A percentile compares a stretch with the other conserved stretches of the same genome.
phyloP scores from a whole-genome alignment of 2,888 invertebrate species.

The Tachina grossa region DNA sequence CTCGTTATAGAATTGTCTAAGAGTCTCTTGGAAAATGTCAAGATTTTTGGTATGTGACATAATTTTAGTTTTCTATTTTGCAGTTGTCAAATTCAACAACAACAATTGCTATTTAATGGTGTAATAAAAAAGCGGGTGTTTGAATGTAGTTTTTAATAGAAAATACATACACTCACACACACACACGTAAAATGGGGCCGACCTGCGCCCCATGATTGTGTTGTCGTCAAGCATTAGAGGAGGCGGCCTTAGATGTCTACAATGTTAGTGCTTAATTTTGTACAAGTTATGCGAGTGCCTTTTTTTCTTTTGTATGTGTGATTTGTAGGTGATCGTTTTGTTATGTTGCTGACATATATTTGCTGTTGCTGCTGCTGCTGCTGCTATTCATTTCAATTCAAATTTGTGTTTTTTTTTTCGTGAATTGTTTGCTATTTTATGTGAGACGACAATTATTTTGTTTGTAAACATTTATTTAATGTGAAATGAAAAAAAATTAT shows the following conservation, averaged over 20 bases:
- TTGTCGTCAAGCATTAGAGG: background rate
- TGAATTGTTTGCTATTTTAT: slow-evolving; percentile 42
- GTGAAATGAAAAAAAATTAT: slow-evolving; percentile 5
- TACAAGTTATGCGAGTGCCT: background rate
- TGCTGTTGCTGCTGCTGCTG: slow-evolving; percentile 7
- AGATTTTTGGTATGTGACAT: slow-evolving; percentile 64
- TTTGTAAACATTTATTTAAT: slow-evolving; percentile 59
- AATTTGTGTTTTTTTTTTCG: slow-evolving; percentile 11
- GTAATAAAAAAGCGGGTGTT: slow-evolving; percentile 57
- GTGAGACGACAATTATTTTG: slow-evolving; percentile 47
- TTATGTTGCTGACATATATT: slow-evolving; percentile 50
- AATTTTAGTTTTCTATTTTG: slow-evolving; percentile 58
- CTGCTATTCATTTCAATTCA: slow-evolving; percentile 21
- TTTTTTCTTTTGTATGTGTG: slow-evolving; percentile 9
- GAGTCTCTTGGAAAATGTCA: slow-evolving; percentile 56
- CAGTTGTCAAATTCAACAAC: slow-evolving; percentile 49
- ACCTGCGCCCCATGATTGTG: background rate
- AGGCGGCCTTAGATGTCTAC: background rate
- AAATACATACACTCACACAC: slow-evolving; percentile 35
- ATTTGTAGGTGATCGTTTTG: slow-evolving; percentile 52
- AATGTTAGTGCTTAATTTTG: background rate
- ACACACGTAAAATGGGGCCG: background rate
- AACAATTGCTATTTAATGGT: slow-evolving; percentile 19
- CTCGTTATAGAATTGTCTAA: slow-evolving; percentile 63
- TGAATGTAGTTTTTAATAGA: slow-evolving; percentile 30